Evolutionary conservation across 2,888 invertebrate species (phyloP), one percentile per base, ranked within the genome.

Genomic region (Amphipoea lucens): DNA sequence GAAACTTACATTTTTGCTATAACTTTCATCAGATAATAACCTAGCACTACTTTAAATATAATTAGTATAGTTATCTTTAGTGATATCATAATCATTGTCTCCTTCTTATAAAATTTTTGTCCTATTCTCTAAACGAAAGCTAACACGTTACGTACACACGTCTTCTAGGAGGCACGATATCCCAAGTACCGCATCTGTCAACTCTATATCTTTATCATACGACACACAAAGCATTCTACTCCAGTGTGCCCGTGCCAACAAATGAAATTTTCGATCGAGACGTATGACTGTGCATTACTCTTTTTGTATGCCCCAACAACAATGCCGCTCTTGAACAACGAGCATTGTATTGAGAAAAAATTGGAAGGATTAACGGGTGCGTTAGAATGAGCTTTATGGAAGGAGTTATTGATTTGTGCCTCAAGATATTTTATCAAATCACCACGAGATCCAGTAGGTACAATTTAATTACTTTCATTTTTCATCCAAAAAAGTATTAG

Each of bases 211-310:
- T 91, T 87, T 85, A 88, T 90, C 85, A 87, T 90, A 89, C 83
- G 90, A 91, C 92, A 93, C 92, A 95, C 94, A 95, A 93, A 94
- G 92, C 90, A 91, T 90, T 91, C 83, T 88, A 89, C 90, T 87
- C 81, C 89, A 88, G 89, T 90, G 92, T 92, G 85, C 91, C 89
- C 86, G 77, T 92, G 94, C 94, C 93, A 94, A 95, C 94, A 95
- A 95, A 95, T 95, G 93, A 95, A 95, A 95, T 95, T 95, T 94
- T 92, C 93, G 93, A 95, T 95, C 95, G 95, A 95, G 94, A 95
- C 92, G 93, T 94, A 95, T 94, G 93, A 93, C 94, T 93, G 88
- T 94, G 90, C 95, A 95, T 95, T 92, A 93, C 93, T 93, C 93
- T 94, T 94, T 95, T 95, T 95, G 92, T 94, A 92, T 90, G 91